These are phyloP conservation scores for Picus viridis DNA, from an alignment of 2,797 vertebrate genomes.

Conservation along the genomic window DNA sequence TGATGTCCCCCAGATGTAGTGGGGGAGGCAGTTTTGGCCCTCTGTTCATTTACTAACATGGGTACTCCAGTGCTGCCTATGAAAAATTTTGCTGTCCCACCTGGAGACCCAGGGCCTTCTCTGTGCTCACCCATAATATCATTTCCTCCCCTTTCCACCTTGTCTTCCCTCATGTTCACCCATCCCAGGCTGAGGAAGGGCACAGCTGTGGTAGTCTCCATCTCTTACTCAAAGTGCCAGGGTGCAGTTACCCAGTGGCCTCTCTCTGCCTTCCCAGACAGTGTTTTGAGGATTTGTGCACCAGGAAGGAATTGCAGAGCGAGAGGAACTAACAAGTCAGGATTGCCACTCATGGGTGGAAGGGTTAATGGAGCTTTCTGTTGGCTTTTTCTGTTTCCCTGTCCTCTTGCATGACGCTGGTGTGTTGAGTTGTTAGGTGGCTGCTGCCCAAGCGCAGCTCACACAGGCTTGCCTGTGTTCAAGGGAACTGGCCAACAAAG, in stretches of 20 bases:
- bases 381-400: not conserved
- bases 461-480: rapidly evolving
- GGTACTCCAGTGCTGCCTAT: not conserved
- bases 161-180: not conserved
- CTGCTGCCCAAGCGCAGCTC: not conserved
- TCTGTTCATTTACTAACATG: not conserved
- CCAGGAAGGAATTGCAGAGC: not conserved
- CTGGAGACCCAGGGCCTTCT: not conserved
- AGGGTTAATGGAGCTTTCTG: not conserved
- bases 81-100: not conserved
- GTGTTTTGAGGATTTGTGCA: not conserved
- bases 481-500: not conserved
- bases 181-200: not conserved
- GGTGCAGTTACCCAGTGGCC: not conserved
- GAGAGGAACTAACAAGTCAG: not conserved
- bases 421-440: not conserved
- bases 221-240: not conserved
- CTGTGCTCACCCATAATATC: not conserved
- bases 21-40: not conserved
- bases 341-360: not conserved
- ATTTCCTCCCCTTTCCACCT: not conserved
- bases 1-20: not conserved
- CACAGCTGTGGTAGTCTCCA: not conserved
- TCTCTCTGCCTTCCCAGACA: not conserved
- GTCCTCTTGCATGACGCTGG: rapidly evolving